Evolutionary conservation across 64 coral and sea anemone genomes (phyloP).

Genomic region (Acropora tenuis): DNA sequence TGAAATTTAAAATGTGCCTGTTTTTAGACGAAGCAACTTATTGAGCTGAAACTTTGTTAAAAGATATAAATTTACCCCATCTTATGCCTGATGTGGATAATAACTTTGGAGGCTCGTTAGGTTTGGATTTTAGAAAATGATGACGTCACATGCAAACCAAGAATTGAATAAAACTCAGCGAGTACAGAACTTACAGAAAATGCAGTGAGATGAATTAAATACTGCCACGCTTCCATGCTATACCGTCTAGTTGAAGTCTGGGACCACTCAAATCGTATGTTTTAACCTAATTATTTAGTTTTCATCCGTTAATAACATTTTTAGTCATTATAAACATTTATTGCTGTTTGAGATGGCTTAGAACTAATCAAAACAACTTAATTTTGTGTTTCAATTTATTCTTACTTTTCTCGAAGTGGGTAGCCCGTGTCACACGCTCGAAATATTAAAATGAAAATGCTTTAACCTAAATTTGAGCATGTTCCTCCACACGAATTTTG

Average conservation of each 20-base stretch:
- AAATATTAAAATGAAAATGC: not conserved
- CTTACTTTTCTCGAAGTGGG: slow-evolving; percentile 32
- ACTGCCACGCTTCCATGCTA: slow-evolving; percentile 3
- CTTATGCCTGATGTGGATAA: no score
- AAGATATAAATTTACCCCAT: no score
- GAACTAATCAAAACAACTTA: slow-evolving; percentile 10
- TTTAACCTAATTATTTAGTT: slow-evolving; percentile 41
- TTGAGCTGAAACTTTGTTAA: no score
- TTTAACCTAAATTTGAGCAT: not conserved
- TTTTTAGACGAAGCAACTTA: no score
- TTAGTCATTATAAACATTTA: slow-evolving; percentile 25
- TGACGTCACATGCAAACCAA: no score
- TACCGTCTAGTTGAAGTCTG: slow-evolving; percentile 6
- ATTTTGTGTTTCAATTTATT: slow-evolving; percentile 42
- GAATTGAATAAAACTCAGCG: not conserved
- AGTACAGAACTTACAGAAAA: slow-evolving; percentile 18
- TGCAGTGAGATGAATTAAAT: slow-evolving; percentile 24
- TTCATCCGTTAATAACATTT: slow-evolving; percentile 16
- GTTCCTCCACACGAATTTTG: slow-evolving; percentile 31
- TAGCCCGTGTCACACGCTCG: not conserved
- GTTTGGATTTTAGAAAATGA: no score
- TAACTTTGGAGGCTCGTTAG: no score
- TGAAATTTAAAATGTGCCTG: no score
- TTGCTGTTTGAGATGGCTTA: not conserved
- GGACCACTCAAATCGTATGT: slow-evolving; percentile 36